phyloP scores from a whole-genome alignment of 2,797 vertebrate species.

The Onychomys torridus region DNA sequence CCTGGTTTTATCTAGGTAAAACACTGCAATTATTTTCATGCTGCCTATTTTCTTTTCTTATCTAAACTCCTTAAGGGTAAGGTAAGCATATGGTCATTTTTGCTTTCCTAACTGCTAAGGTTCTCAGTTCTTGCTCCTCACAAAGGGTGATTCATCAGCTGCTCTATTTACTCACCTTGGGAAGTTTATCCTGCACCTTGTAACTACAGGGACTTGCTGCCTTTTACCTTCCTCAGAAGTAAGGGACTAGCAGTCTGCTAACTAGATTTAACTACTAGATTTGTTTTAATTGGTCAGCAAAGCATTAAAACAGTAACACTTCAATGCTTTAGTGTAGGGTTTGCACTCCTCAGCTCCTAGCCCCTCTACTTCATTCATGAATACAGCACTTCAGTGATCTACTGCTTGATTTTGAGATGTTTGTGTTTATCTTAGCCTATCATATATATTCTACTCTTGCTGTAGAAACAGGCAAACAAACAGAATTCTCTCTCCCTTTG shows the following conservation, averaged over 20 bases:
- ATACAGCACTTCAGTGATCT: not conserved
- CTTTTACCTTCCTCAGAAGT: not conserved
- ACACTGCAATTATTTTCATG: not conserved
- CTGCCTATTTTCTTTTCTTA: slow-evolving; percentile 3
- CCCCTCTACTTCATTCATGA: not conserved
- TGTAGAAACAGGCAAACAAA: not conserved
- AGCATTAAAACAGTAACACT: not conserved
- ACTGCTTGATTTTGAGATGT: not conserved
- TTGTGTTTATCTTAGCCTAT: not conserved
- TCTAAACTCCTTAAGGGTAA: slow-evolving; percentile 35
- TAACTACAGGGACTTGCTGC: not conserved
- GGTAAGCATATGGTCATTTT: not conserved
- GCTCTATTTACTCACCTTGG: not conserved
- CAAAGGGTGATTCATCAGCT: not conserved
- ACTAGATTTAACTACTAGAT: not conserved
- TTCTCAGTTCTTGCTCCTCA: not conserved
- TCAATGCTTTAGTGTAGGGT: not conserved
- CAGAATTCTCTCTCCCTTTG: not conserved
- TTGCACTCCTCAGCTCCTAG: not conserved
- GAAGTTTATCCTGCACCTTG: not conserved
- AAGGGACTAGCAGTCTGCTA: not conserved
- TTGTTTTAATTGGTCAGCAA: not conserved
- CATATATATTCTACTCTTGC: not conserved
- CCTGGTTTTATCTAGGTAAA: slow-evolving; percentile 21
- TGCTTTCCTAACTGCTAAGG: not conserved